phyloP scores from a whole-genome alignment of 2,113 vertebrate species.

The Esox niger region DNA sequence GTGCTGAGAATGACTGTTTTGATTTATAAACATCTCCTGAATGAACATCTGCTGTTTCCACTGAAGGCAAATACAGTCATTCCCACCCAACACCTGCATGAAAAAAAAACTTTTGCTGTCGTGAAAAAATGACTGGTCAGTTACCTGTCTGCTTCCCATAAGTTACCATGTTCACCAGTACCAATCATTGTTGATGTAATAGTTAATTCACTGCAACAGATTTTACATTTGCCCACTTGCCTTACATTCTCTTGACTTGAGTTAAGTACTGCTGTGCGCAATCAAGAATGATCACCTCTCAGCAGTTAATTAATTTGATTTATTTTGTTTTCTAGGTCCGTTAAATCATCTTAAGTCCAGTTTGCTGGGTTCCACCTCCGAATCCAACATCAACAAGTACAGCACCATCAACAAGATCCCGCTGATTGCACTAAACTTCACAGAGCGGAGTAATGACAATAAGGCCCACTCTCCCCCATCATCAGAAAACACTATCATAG shows the following conservation, averaged over 20 bases:
- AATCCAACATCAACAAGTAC: constrained; percentile 99
- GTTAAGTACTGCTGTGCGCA: background rate
- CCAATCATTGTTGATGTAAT: no score
- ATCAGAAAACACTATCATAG: constrained; percentile 95
- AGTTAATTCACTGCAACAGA: background rate
- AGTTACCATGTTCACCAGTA: background rate
- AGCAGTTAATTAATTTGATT: background rate
- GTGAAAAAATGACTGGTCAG: background rate
- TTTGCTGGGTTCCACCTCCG: constrained; percentile 93
- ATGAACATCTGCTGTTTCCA: constrained; percentile 6
- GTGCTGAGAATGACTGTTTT: constrained; percentile 22
- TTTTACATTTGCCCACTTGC: no score
- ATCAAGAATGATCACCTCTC: background rate
- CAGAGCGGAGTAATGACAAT: constrained; percentile 89
- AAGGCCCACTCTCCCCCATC: constrained; percentile 91
- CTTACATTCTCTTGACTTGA: background rate
- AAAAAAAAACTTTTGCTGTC: background rate
- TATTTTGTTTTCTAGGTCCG: constrained; percentile 73
- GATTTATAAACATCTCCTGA: constrained; percentile 8
- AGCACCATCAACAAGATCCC: constrained; percentile 99
- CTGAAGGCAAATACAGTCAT: constrained; percentile 16
- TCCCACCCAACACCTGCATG: constrained; percentile 31
- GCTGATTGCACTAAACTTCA: constrained; percentile 96
- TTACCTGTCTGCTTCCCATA: background rate
- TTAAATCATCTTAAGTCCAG: constrained; percentile 98